Evolutionary conservation across 2,888 invertebrate genomes (phyloP), one percentile per base, ranked within the genome.

Genomic region (Dione juno): DNA sequence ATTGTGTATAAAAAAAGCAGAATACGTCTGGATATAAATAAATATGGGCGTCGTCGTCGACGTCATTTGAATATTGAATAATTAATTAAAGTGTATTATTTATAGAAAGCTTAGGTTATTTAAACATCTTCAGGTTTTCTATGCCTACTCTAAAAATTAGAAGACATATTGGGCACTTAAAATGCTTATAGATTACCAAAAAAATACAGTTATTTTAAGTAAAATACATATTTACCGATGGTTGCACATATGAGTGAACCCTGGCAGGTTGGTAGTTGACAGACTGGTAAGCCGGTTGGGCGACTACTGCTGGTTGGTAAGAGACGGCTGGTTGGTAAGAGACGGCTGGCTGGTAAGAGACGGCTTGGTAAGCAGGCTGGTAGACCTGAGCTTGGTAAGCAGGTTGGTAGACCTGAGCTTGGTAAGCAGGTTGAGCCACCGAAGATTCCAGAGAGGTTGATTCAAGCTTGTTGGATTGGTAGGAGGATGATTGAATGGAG

Each of bases 401-500:
- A 41, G 61, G 45, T 54, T 50, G 50, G 11, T 58, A 11, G 14
- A 67, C 71, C n/a, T n/a, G n/a, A 11, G 54, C 21, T 41, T 58
- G 43, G 28, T 63, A 63, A 37, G 37, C 10, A 48, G 71, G 73
- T 19, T 64, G 71, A 2, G 59, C 45, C 2, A 71, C 48, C 19
- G 65, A n/a, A 28, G 70, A 53, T 65, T 72, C 73, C 64, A 68
- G 54, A 48, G 66, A 75, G n/a, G 73, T 71, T 48, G 75, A 66
- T 50, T 75, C 71, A 21, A 67, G 53, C n/a, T 69, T 69, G 57
- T 71, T 74, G 57, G 75, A 64, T 61, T 76, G 73, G 70, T 67
- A 76, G 57, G 70, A 70, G 28, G 77, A 70, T 57, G 76, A 73
- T 43, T 74, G 76, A 14, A 76, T 37, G 13, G 76, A 65, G 74